These are phyloP conservation scores for Drosophila neutralis DNA, from an alignment of 2,888 invertebrate species.

Conservation along the genomic window DNA sequence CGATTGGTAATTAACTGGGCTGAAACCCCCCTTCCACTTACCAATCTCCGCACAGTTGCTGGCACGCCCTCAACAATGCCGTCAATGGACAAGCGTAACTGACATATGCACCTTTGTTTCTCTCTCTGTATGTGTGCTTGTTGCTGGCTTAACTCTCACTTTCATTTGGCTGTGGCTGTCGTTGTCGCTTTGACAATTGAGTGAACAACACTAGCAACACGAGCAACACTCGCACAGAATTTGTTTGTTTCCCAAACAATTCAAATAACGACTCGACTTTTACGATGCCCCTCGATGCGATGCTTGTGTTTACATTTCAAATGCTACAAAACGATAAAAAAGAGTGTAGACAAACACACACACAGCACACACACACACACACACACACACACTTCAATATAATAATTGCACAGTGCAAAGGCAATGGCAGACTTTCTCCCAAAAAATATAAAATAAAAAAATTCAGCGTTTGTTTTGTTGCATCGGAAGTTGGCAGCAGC, in stretches of 20 bases:
- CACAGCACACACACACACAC: not conserved
- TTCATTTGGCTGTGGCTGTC: conserved; percentile 56
- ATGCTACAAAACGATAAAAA: conserved; percentile 44
- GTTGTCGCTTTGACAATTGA: conserved; percentile 61
- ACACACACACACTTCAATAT: conserved; percentile 22
- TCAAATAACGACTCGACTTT: conserved; percentile 52
- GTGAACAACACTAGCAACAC: conserved; percentile 33
- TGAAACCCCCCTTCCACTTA: not conserved
- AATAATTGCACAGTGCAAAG: conserved; percentile 60
- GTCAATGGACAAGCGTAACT: conserved; percentile 63
- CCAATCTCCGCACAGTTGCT: conserved; percentile 14
- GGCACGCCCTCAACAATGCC: conserved; percentile 49
- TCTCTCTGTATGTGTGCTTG: conserved; percentile 10
- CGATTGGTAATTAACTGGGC: conserved; percentile 34
- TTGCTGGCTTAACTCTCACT: conserved; percentile 67
- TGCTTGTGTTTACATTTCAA: conserved; percentile 59
- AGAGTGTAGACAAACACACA: conserved; percentile 14
- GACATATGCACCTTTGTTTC: conserved; percentile 60
- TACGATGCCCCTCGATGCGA: conserved; percentile 12
- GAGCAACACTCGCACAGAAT: conserved; percentile 65
- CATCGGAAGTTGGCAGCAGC: conserved; percentile 66
- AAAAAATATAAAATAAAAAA: conserved; percentile 33
- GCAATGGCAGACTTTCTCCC: conserved; percentile 68
- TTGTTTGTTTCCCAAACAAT: conserved; percentile 72
- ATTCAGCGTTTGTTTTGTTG: conserved; percentile 10